Evolutionary conservation across 2,888 invertebrate species (phyloP), one percentile per base, ranked within the genome.

Genomic region (Nemoura dubitans): DNA sequence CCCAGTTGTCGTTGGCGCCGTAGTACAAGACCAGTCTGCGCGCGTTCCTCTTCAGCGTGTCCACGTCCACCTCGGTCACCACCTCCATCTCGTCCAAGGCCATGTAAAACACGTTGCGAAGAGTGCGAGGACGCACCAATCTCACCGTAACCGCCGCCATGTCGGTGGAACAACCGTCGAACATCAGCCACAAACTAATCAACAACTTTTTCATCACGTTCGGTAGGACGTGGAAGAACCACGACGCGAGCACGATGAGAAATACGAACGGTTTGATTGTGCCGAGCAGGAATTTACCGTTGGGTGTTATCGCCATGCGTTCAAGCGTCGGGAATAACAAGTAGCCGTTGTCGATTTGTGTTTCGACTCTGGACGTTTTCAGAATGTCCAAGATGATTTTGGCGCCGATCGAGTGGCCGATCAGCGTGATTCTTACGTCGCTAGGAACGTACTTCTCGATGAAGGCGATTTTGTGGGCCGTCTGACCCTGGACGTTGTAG

Each of bases 391-490:
- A 90, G 88, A 95, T 93, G 90, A 98, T 95, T 94, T 97, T 97
- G 86, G 96, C 94, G 2, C 98, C 98, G 90, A 98, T 97, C 0
- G 98, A 98, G 93, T 98, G 98, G 0, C 97, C 98, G 89, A 98
- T 93, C 76, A 98, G 92, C 91, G 97, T 95, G 77, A 98, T 91
- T 90, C 93, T 95, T n/a, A 95, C 94, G 90, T 94, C 93, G 88
- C 93, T 91, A 86, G 97, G 96, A 88, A 98, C 93, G 90, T 94
- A 94, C 89, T 94, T 94, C 89, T 94, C 92, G 87, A 98, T 95
- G 90, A 98, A 96, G 87, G 94, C 93, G 83, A 96, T 92, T 92
- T 97, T 98, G 91, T 97, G 97, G 86, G 94, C 86, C 95, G 90
- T 88, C 94, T 98, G 98, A 42, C 96, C 97, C 88, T 95, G 92